Conservation (phyloP, 2,113 vertebrate species). For the Falco punctatus region DNA sequence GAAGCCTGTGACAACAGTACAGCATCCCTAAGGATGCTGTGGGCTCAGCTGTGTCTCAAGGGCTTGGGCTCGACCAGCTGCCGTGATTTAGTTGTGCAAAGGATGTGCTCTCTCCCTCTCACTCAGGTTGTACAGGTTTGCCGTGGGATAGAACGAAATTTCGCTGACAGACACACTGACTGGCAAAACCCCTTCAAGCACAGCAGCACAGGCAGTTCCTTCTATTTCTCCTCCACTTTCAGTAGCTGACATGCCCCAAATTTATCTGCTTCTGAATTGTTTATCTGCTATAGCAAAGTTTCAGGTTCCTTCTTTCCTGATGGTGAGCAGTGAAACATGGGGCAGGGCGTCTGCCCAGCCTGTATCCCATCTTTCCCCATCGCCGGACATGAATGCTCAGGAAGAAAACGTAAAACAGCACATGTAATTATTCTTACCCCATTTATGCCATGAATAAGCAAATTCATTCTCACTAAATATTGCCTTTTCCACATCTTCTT, state of each 20-base stretch:
- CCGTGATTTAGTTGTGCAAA: not conserved
- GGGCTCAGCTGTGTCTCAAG: not conserved
- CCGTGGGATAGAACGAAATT: not conserved
- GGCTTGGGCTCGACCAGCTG: not conserved
- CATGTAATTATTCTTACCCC: not conserved
- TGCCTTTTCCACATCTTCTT: not conserved
- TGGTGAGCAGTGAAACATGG: not conserved
- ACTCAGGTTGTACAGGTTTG: not conserved
- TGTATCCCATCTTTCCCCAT: not conserved
- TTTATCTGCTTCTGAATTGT: not conserved
- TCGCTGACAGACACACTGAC: not conserved
- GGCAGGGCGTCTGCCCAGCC: not conserved
- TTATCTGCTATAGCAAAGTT: not conserved
- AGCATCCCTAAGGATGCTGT: not conserved
- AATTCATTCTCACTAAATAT: not conserved
- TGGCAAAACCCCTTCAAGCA: not conserved
- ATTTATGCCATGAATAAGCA: not conserved
- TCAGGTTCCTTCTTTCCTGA: not conserved
- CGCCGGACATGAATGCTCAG: not conserved
- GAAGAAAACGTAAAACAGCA: not conserved
- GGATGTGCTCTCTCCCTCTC: not conserved
- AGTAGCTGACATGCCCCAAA: not conserved
- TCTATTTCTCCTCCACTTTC: not conserved
- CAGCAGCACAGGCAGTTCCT: not conserved
- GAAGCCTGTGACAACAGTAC: not conserved